Evolutionary conservation across 2,888 invertebrate species (phyloP).

Genomic region (Agonopterix subpropinquella): DNA sequence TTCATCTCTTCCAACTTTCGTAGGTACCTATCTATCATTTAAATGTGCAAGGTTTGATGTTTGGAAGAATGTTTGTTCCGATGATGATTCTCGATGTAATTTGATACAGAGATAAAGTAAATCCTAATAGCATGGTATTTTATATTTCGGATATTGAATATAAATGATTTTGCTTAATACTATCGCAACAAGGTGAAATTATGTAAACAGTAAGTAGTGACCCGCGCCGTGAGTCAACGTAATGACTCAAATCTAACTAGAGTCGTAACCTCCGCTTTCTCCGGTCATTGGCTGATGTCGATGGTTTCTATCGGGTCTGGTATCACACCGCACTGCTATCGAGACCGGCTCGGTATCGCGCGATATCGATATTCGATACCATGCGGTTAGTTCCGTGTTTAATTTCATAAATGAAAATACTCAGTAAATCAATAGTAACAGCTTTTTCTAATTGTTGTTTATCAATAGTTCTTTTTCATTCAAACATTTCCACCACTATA

Average conservation of each 20-base stretch:
- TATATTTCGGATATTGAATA: background rate
- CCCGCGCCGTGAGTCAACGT: background rate
- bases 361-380: background rate
- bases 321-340: background rate
- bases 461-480: background rate
- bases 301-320: background rate
- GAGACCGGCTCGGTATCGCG: slow-evolving; percentile 1
- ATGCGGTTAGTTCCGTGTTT: background rate
- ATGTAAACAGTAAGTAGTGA: background rate
- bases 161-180: background rate
- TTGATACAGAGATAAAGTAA: background rate
- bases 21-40: no score
- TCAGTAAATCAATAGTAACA: background rate
- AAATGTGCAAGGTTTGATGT: no score
- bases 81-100: no score
- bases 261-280: slow-evolving; percentile 16
- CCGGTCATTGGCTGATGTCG: slow-evolving; percentile 20
- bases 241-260: background rate
- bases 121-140: background rate
- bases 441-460: background rate
- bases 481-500: background rate
- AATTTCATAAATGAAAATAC: background rate
- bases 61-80: no score
- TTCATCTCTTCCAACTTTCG: no score
- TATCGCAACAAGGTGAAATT: background rate